Percentiles rank a stretch among this genome's conserved stretches.
phyloP scores from a whole-genome alignment of 2,888 invertebrate genomes.

The Agrilus cyanescens region DNA sequence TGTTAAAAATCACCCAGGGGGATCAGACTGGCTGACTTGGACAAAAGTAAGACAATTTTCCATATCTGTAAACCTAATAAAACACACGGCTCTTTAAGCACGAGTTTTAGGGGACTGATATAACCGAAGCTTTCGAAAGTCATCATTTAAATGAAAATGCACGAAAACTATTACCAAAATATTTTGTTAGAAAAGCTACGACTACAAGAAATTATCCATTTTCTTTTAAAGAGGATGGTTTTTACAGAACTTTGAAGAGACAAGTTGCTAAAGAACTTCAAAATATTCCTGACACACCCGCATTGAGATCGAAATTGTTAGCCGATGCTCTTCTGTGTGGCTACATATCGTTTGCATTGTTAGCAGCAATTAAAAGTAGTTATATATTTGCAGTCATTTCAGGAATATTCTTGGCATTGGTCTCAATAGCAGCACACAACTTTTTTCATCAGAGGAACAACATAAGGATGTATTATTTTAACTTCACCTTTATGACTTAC shows the following conservation, averaged over 20 bases:
- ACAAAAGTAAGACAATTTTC: slow-evolving; percentile 42
- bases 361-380: slow-evolving; percentile 30
- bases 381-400: slow-evolving; percentile 37
- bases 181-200: slow-evolving; percentile 48
- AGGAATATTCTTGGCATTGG: slow-evolving; percentile 46
- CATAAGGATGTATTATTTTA: slow-evolving; percentile 63
- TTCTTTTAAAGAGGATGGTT: slow-evolving; percentile 60
- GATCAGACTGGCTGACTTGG: slow-evolving; percentile 58
- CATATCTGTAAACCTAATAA: too few relatives aligned
- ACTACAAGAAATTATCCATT: slow-evolving; percentile 55
- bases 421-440: slow-evolving; percentile 52
- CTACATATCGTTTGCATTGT: slow-evolving; percentile 30
- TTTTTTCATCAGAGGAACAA: slow-evolving; percentile 60
- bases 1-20: slow-evolving; percentile 73
- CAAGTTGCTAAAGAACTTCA: slow-evolving; percentile 44
- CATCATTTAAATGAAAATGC: slow-evolving; percentile 52
- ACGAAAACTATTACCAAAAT: slow-evolving; percentile 48
- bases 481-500: slow-evolving; percentile 50
- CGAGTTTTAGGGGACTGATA: slow-evolving; percentile 1
- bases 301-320: slow-evolving; percentile 30
- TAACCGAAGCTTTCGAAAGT: slow-evolving; percentile 46
- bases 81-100: too few relatives aligned
- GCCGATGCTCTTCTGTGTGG: slow-evolving; percentile 29
- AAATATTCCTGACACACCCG: slow-evolving; percentile 35
- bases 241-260: slow-evolving; percentile 55